Conservation (phyloP, 2,113 vertebrate genomes). For the Polypterus bichir region DNA sequence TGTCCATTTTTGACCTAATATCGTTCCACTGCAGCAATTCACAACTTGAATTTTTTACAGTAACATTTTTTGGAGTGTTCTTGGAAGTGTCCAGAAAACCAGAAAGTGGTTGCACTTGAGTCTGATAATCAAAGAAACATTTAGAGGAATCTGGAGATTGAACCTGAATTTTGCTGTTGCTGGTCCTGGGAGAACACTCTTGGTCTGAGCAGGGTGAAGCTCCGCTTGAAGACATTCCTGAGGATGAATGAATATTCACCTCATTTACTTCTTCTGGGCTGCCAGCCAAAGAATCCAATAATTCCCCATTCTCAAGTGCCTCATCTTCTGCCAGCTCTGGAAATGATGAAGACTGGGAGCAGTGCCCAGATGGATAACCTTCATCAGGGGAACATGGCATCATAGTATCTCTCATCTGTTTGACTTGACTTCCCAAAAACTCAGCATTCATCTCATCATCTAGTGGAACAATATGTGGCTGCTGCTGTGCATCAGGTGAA, state of each 20-base stretch:
- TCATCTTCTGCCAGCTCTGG: slow-evolving; percentile 25
- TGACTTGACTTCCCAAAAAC: slow-evolving; percentile 17
- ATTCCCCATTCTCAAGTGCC: slow-evolving; percentile 30
- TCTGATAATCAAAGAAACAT: no score
- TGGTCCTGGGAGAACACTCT: background rate
- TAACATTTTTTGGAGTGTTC: background rate
- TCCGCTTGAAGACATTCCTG: background rate
- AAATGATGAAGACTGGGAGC: slow-evolving; percentile 47
- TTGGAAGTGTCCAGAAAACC: background rate
- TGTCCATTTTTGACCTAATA: no score
- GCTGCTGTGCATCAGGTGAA: slow-evolving; percentile 23
- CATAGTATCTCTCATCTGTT: background rate
- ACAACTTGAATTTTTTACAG: no score
- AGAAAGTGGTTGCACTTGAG: no score
- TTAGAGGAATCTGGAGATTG: no score
- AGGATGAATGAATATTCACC: background rate
- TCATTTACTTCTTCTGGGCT: slow-evolving; percentile 41
- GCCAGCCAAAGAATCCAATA: slow-evolving; percentile 45
- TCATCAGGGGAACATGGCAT: slow-evolving; percentile 46
- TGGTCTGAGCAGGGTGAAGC: background rate
- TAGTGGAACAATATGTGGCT: slow-evolving; percentile 20
- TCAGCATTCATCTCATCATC: slow-evolving; percentile 16
- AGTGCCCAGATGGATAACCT: slow-evolving; percentile 51
- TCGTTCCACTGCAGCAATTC: no score
- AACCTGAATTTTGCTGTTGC: no score